A percentile compares a stretch with the other conserved stretches of the same genome.
Evolutionary conservation across 2,113 vertebrate species (phyloP).

Genomic region (Scartelaos histophorus): DNA sequence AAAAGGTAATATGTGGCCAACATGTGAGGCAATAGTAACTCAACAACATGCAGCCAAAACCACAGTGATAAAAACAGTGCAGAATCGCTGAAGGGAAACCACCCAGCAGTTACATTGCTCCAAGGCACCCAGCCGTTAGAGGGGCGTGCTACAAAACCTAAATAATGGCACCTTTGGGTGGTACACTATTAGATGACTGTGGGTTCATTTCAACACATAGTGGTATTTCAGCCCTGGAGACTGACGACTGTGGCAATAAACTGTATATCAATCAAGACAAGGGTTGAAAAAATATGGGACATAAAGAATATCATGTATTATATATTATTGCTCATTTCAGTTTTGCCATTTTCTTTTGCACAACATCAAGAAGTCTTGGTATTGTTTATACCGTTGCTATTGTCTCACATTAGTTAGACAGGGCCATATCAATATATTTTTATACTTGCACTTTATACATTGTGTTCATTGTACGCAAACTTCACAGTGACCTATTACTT

Average conservation of each 20-base stretch:
- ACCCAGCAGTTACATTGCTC: constrained; percentile 28
- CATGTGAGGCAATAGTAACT: constrained; percentile 35
- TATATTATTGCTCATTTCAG: neutral
- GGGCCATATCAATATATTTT: neutral
- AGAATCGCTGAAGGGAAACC: constrained; percentile 42
- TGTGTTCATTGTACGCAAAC: constrained; percentile 8
- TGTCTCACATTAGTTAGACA: neutral
- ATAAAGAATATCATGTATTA: neutral
- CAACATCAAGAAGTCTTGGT: neutral
- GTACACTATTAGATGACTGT: constrained; percentile 23
- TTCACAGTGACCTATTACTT: constrained; percentile 13
- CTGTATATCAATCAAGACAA: constrained; percentile 13
- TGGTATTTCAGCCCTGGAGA: constrained; percentile 9
- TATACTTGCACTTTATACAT: neutral
- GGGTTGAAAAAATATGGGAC: neutral
- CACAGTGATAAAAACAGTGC: constrained; percentile 25
- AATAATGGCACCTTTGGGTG: constrained; percentile 55
- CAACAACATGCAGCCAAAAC: constrained; percentile 16
- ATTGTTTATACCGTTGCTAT: neutral
- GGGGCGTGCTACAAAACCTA: constrained; percentile 23
- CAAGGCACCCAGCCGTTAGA: constrained; percentile 15
- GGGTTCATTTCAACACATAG: constrained; percentile 43
- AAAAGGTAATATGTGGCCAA: constrained; percentile 28
- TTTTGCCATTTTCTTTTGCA: neutral
- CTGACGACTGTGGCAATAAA: constrained; percentile 40